These are phyloP conservation scores for Priocnemis perturbator DNA, from an alignment of 2,888 invertebrate species.

Conservation along the genomic window DNA sequence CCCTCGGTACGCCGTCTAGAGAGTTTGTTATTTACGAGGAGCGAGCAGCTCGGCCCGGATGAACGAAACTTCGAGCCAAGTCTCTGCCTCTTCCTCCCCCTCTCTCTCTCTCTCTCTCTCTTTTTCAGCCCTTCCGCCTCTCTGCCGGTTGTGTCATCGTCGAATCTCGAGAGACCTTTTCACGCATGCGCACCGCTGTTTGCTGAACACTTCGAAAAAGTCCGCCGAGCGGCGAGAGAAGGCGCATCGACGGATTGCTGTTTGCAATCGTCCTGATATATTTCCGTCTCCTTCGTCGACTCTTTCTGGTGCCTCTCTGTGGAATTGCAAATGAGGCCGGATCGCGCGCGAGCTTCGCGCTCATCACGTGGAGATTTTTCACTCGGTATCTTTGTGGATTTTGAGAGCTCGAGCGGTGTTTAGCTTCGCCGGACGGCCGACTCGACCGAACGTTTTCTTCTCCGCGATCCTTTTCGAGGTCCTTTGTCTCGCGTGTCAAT, in stretches of 20 bases:
- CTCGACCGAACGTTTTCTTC: too few relatives aligned
- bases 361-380: too few relatives aligned
- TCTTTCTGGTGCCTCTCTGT: too few relatives aligned
- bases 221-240: background rate
- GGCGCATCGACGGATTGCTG: background rate
- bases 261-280: too few relatives aligned
- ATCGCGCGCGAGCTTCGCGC: too few relatives aligned
- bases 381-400: too few relatives aligned
- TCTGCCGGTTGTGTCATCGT: constrained; percentile 27
- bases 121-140: constrained; percentile 34
- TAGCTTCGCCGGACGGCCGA: too few relatives aligned
- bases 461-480: too few relatives aligned
- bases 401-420: too few relatives aligned
- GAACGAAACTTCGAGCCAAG: constrained; percentile 45
- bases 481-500: too few relatives aligned
- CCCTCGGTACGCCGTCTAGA: constrained; percentile 15
- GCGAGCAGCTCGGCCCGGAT: constrained; percentile 40
- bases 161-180: constrained; percentile 26
- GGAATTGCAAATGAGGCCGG: too few relatives aligned
- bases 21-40: constrained; percentile 45
- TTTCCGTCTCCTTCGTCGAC: too few relatives aligned
- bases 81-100: constrained; percentile 10
- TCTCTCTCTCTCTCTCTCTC: constrained; percentile 5
- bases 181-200: constrained; percentile 14
- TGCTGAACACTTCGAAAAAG: background rate